These are phyloP conservation scores for Carassius auratus DNA, from an alignment of 2,113 vertebrate genomes.

Conservation along the genomic window DNA sequence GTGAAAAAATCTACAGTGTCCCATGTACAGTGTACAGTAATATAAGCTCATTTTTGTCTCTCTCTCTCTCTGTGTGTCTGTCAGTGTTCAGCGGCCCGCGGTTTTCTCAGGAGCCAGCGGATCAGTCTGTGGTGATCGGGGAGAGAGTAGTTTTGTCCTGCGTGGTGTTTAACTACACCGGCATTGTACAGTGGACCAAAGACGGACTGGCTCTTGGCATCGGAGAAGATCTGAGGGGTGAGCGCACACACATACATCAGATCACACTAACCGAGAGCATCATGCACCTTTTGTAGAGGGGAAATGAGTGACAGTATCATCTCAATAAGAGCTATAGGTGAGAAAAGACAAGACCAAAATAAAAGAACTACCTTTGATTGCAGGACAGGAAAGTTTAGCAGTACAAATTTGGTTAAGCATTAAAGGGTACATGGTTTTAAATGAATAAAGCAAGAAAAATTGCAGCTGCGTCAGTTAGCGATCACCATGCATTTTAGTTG, in stretches of 20 bases:
- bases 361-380: too few species aligned
- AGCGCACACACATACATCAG: slow-evolving; percentile 51
- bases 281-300: neutral
- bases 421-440: neutral
- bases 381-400: neutral
- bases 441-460: neutral
- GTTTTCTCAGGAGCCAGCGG: slow-evolving; percentile 91
- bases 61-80: slow-evolving; percentile 33
- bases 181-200: slow-evolving; percentile 97
- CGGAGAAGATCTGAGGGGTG: slow-evolving; percentile 90
- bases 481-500: neutral
- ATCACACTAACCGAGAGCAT: neutral
- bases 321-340: neutral
- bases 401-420: neutral
- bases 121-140: slow-evolving; percentile 91
- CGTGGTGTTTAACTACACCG: slow-evolving; percentile 92
- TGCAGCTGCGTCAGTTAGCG: neutral
- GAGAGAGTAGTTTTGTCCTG: slow-evolving; percentile 87
- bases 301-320: neutral
- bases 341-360: neutral
- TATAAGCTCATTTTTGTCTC: neutral
- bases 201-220: slow-evolving; percentile 92
- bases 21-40: slow-evolving; percentile 1
- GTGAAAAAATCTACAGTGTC: neutral
- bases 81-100: slow-evolving; percentile 75